These are phyloP conservation scores for Geophilus truncorum DNA, from an alignment of 2,888 invertebrate genomes.

Conservation along the genomic window DNA sequence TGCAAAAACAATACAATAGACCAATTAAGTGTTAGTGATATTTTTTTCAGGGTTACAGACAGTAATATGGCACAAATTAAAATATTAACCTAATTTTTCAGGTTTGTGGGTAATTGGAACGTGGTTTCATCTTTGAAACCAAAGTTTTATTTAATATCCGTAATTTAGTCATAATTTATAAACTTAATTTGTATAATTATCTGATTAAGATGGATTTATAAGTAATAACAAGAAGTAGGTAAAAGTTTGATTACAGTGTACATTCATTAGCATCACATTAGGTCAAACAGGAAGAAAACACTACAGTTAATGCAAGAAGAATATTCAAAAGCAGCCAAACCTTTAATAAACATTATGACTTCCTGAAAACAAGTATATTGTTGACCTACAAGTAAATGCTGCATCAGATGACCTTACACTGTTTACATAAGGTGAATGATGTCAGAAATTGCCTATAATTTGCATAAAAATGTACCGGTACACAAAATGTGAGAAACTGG, in stretches of 20 bases:
- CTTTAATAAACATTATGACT: background rate
- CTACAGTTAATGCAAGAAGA: background rate
- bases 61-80: background rate
- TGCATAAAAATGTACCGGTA: background rate
- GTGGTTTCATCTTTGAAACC: background rate
- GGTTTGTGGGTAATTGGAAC: background rate
- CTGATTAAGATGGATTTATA: too few relatives aligned
- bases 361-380: background rate
- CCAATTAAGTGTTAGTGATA: background rate
- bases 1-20: background rate
- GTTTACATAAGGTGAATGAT: background rate
- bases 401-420: background rate
- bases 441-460: background rate
- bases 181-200: too few relatives aligned
- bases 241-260: too few relatives aligned
- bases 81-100: background rate
- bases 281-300: too few relatives aligned
- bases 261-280: too few relatives aligned
- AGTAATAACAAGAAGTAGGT: too few relatives aligned
- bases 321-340: background rate
- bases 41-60: background rate
- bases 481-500: background rate
- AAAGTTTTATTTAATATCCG: background rate
- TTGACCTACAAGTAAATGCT: background rate
- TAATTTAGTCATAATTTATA: too few relatives aligned